phyloP scores from a whole-genome alignment of 2,797 vertebrate genomes.

The Lacerta bilineata region DNA sequence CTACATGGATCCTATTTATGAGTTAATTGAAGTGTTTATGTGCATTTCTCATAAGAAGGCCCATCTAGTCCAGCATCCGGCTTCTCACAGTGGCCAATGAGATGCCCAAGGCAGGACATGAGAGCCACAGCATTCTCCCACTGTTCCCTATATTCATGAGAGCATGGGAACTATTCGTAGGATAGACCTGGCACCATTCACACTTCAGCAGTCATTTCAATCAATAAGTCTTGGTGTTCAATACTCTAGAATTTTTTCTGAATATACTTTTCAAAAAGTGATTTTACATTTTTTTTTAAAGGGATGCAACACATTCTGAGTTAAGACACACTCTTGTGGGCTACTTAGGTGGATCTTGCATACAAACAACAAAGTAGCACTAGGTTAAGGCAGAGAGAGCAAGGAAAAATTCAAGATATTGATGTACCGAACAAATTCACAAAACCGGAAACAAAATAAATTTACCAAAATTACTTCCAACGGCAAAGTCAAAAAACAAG shows the following conservation, averaged over 20 bases:
- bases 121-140: background rate
- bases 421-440: background rate
- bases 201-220: background rate
- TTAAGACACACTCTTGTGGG: background rate
- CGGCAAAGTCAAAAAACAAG: background rate
- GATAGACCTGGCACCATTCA: background rate
- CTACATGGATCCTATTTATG: background rate
- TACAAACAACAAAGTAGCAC: background rate
- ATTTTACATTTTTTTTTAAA: no score
- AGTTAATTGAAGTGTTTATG: background rate
- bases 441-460: background rate
- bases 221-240: background rate
- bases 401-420: background rate
- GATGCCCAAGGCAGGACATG: no score
- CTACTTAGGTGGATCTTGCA: background rate
- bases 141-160: background rate
- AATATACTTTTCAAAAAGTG: background rate
- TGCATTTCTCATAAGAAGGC: background rate
- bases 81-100: background rate
- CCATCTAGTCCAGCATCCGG: background rate
- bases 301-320: background rate
- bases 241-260: background rate
- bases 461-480: background rate
- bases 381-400: background rate
- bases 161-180: background rate